A percentile compares a stretch with the other conserved stretches of the same genome.
Evolutionary conservation across 2,113 vertebrate genomes (phyloP).

Genomic region (Alces alces): DNA sequence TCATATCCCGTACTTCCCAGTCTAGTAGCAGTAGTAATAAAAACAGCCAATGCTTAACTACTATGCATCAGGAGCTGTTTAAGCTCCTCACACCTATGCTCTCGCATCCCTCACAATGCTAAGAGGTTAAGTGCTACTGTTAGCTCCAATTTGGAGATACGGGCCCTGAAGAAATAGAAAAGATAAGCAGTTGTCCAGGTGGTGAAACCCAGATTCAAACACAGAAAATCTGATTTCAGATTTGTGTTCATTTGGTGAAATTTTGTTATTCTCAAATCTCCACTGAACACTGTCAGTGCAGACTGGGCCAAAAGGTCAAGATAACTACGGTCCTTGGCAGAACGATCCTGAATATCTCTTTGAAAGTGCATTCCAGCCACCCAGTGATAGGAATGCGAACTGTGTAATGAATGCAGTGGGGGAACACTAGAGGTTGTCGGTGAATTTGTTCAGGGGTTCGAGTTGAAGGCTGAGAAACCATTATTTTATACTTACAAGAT

Average conservation of each 20-base stretch:
- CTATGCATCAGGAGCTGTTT: accelerated
- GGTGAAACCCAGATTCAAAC: neutral
- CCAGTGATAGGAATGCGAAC: neutral
- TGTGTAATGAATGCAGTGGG: neutral
- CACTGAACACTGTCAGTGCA: neutral
- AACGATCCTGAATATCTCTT: neutral
- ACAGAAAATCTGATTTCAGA: neutral
- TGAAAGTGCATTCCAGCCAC: neutral
- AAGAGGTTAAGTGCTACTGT: neutral
- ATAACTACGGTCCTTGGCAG: neutral
- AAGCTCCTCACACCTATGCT: neutral
- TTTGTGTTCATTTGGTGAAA: neutral
- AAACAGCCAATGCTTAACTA: neutral
- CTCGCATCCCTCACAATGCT: neutral
- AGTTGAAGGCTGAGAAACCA: neutral
- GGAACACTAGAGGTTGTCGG: neutral
- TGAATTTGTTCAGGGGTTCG: neutral
- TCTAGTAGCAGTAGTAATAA: neutral
- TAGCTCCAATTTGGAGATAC: neutral
- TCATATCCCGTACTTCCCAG: neutral
- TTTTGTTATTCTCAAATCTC: neutral
- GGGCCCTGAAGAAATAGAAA: neutral
- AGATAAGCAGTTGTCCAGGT: neutral
- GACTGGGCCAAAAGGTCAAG: neutral
- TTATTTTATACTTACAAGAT: neutral